These are phyloP conservation scores for Rhinoptilus africanus DNA, from an alignment of 2,113 vertebrate genomes.

Conservation along the genomic window DNA sequence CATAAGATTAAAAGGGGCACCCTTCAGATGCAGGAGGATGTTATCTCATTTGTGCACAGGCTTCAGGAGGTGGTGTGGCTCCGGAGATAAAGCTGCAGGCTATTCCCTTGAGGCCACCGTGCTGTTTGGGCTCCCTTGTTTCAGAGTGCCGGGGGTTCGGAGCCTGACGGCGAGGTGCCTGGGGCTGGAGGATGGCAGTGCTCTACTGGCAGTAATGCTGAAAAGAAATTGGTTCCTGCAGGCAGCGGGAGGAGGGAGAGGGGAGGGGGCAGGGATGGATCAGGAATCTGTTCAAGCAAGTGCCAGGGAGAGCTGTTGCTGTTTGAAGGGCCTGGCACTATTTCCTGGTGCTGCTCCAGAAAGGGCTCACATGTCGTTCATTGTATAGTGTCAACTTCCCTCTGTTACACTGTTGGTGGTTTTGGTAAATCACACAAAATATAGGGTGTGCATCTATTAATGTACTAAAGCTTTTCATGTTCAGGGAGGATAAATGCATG, in stretches of 20 bases:
- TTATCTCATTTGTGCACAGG: slow-evolving; percentile 59
- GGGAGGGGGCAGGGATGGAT: neutral
- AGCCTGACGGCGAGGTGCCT: neutral
- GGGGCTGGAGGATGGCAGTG: neutral
- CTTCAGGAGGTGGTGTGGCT: slow-evolving; percentile 20
- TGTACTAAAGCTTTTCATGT: neutral
- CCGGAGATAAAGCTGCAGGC: slow-evolving; percentile 48
- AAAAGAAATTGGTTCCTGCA: neutral
- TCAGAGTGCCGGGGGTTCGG: neutral
- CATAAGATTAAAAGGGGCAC: neutral
- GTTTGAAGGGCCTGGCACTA: neutral
- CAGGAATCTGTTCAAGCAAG: neutral
- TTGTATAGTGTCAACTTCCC: neutral
- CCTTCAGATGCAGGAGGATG: neutral
- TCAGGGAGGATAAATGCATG: neutral
- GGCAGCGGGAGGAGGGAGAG: neutral
- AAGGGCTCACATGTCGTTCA: rapidly evolving
- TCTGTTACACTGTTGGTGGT: neutral
- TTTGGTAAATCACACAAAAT: neutral
- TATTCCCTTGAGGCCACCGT: neutral
- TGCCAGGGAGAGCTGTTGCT: neutral
- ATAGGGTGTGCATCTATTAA: neutral
- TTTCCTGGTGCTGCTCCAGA: neutral
- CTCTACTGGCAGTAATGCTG: neutral
- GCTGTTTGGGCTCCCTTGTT: neutral